Evolutionary conservation across 2,888 invertebrate genomes (phyloP), one percentile per base, ranked within the genome.

Genomic region (Eudasyphora cyanicolor): DNA sequence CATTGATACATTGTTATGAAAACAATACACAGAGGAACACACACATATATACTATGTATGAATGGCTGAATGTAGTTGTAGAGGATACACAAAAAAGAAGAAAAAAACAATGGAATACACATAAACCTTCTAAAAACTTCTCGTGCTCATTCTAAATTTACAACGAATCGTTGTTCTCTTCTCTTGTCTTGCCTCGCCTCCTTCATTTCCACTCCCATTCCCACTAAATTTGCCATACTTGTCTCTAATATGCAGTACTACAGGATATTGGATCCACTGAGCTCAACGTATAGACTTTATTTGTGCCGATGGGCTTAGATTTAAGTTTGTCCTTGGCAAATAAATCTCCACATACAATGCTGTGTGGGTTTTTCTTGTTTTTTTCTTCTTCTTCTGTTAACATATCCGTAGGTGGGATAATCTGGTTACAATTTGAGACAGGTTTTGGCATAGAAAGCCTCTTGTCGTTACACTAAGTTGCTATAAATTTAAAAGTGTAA

Each of bases 291-390:
- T n/a, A 67, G 42, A 67, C 42, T 67, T 67, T 67, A n/a, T 24
- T n/a, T 38, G 21, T 42, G 42, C 67, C 67, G 24, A 6, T 38
- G 67, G 67, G 67, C 67, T 24, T 67, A 42, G 14, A 67, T 67
- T 67, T 67, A 42, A 67, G 67, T 67, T 67, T 67, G 67, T 67
- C 67, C 67, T 67, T 67, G 67, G 67, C 67, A 67, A 67, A 67
- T 67, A 67, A 67, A 67, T 67, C 67, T 42, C 38, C 19, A n/a
- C 14, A 45, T 7, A 45, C 12, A 45, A n/a, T n/a, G n/a, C n/a
- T n/a, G n/a, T n/a, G n/a, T n/a, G n/a, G n/a, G n/a, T n/a, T n/a
- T n/a, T n/a, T n/a, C n/a, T n/a, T n/a, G n/a, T n/a, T n/a, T n/a
- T n/a, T n/a, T n/a, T n/a, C n/a, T n/a, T n/a, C n/a, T n/a, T n/a